Conservation (phyloP, 2,113 vertebrate species). For the Dromiciops gliroides region DNA sequence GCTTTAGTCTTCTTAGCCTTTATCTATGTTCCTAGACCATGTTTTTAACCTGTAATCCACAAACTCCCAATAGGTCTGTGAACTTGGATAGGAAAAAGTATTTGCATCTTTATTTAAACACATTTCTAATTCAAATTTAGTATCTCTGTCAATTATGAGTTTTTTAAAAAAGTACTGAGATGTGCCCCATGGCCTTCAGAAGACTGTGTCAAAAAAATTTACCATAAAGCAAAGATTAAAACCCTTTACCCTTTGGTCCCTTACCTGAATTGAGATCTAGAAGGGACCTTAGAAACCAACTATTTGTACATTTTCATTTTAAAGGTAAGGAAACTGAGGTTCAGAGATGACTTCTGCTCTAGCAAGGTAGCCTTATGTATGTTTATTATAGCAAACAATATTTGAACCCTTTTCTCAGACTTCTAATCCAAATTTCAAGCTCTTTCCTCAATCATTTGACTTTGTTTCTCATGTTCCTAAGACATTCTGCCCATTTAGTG, state of each 20-base stretch:
- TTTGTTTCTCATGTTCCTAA: not conserved
- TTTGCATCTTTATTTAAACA: not conserved
- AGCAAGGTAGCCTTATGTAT: not conserved
- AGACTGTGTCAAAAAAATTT: not conserved
- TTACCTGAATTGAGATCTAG: not conserved
- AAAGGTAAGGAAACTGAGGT: not conserved
- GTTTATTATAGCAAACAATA: not conserved
- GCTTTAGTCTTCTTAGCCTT: no score
- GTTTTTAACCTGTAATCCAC: no score
- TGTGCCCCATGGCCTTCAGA: not conserved
- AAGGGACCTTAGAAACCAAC: not conserved
- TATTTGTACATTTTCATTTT: not conserved
- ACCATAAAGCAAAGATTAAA: not conserved
- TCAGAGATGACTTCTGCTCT: not conserved
- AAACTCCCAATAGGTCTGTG: no score
- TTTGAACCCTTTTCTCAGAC: not conserved
- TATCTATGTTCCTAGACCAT: no score
- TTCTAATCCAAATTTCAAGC: not conserved
- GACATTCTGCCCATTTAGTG: not conserved
- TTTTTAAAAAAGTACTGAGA: not conserved
- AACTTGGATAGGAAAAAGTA: no score
- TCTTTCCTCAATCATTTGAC: not conserved
- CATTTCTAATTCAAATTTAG: not conserved
- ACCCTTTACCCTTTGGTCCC: not conserved
- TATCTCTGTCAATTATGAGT: not conserved